A percentile compares a stretch with the other conserved stretches of the same genome.
Evolutionary conservation across 2,113 vertebrate species (phyloP).

Genomic region (Callithrix jacchus): DNA sequence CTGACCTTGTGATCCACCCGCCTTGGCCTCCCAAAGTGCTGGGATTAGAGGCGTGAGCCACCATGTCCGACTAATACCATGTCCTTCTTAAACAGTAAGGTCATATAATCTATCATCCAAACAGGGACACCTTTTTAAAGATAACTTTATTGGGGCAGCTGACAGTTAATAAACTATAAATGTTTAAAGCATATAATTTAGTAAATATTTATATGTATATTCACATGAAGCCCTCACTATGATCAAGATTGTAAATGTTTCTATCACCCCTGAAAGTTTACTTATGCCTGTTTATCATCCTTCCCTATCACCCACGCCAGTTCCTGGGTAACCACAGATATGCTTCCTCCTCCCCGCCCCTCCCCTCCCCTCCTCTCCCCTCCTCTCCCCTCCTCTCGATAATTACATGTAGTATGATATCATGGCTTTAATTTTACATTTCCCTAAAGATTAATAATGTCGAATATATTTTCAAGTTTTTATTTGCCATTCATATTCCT

Average conservation of each 20-base stretch:
- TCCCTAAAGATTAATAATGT: background rate
- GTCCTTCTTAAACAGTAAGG: background rate
- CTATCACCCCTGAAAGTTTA: background rate
- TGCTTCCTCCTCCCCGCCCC: background rate
- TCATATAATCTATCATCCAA: background rate
- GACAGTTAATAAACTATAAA: background rate
- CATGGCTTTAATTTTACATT: background rate
- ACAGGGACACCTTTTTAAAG: background rate
- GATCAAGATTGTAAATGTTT: background rate
- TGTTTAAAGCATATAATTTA: background rate
- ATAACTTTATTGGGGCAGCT: background rate
- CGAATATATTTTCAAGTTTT: background rate
- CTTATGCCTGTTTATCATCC: background rate
- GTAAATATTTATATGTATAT: background rate
- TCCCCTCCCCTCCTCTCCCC: rapidly evolving
- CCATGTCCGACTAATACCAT: background rate
- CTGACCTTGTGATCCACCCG: no score
- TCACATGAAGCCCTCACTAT: background rate
- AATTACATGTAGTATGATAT: background rate
- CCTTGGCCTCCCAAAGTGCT: no score
- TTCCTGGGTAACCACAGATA: background rate
- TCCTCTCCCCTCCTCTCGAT: background rate
- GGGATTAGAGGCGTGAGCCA: no score
- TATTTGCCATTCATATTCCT: background rate
- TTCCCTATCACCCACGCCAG: background rate